Evolutionary conservation across 1,140 invertebrate genomes (phyloP), one percentile per base, ranked within the genome.

Genomic region (Hermatobates lingyangjiaoensis): DNA sequence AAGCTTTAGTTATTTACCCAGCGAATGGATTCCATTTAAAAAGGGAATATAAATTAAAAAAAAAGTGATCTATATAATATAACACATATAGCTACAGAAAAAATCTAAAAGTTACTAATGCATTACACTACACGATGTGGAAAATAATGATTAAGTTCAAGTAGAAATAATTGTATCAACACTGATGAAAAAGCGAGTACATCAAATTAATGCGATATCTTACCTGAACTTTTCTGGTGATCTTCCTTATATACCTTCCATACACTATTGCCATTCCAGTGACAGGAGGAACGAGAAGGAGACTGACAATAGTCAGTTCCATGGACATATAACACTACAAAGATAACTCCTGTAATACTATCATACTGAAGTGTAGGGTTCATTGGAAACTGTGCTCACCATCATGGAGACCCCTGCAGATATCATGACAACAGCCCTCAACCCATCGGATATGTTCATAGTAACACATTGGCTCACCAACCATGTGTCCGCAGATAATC

Each of bases 391-490:
- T n/a, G n/a, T n/a, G n/a, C 50, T 46, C 68, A 91, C 87, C 93
- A 97, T 97, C 87, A 97, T 93, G 3, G 79, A 80, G 20, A 87
- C 77, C 12, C 90, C 89, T 44, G 82, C 83, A 30, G 76, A 62
- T 4, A 86, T 81, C 77, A 91, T 90, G 44, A 92, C 78, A 3
- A 79, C 60, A 0, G 89, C 86, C 27, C 93, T 67, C 15, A 96
- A 64, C 0, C 93, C 93, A 71, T 97, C 92, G 26, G 91, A 94
- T 53, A 98, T 76, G 68, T 97, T 97, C 59, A 78, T 80, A 27
- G 91, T 95, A 1, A 98, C 71, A 5, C 90, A 84, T 27, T 83
- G 77, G n/a, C 90, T 90, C 2, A 98, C 87, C 18, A 95, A 67
- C 51, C 84, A 79, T 3, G 91, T 85, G 64, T 98, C 94, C 46